These are phyloP conservation scores for Sylvilagus floridanus DNA, from an alignment of 2,797 vertebrate species.

Conservation along the genomic window DNA sequence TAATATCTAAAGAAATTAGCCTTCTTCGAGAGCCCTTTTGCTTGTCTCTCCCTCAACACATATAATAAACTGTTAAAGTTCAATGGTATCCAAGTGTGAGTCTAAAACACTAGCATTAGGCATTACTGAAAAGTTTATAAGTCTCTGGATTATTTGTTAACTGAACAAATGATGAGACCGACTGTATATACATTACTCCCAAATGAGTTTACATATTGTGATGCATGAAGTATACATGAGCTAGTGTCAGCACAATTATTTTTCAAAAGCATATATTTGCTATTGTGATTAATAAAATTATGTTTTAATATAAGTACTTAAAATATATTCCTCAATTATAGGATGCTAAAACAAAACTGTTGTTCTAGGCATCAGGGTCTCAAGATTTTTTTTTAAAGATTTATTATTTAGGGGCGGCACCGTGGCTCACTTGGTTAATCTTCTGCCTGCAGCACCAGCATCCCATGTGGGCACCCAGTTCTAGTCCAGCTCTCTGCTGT, in stretches of 20 bases:
- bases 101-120: neutral
- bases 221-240: neutral
- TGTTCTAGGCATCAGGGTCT: neutral
- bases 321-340: constrained; percentile 25
- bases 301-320: neutral
- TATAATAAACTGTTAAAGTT: neutral
- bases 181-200: neutral
- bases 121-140: constrained; percentile 1
- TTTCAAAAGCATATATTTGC: constrained; percentile 19
- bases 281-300: constrained; percentile 2
- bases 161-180: neutral
- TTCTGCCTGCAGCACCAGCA: too few relatives aligned
- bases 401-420: too few relatives aligned
- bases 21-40: constrained; percentile 15
- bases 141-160: neutral
- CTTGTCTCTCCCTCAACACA: neutral
- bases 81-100: neutral
- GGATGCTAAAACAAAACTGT: constrained; percentile 14
- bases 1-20: neutral
- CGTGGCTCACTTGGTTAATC: too few relatives aligned
- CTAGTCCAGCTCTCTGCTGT: too few relatives aligned
- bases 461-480: too few relatives aligned
- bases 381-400: neutral
- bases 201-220: neutral
- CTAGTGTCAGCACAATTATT: neutral